Percentiles rank a stretch among this genome's conserved stretches.
Evolutionary conservation across 1,140 invertebrate genomes (phyloP).

Genomic region (Palaemon carinicauda): DNA sequence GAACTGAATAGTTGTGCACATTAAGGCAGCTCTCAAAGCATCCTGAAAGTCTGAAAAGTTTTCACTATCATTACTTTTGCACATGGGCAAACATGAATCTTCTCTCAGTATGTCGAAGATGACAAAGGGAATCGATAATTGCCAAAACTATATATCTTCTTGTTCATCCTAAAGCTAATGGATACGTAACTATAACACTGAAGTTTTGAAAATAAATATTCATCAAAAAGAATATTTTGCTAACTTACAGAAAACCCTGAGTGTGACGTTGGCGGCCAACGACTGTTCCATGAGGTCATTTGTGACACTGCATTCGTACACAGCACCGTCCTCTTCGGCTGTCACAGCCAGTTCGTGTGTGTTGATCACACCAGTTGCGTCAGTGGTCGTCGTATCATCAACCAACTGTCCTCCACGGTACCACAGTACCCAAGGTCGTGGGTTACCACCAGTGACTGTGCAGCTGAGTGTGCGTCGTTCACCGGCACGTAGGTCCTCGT

Average conservation of each 20-base stretch:
- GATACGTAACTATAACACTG: neutral
- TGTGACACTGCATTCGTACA: conserved; percentile 88
- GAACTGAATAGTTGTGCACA: no score
- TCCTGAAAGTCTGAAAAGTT: no score
- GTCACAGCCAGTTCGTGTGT: conserved; percentile 36
- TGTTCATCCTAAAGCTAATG: neutral
- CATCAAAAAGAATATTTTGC: neutral
- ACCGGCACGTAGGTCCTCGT: conserved; percentile 37
- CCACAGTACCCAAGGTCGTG: conserved; percentile 52
- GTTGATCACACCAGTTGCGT: conserved; percentile 32
- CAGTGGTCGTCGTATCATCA: conserved; percentile 64
- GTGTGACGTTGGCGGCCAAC: conserved; percentile 43
- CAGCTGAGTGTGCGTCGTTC: conserved; percentile 40
- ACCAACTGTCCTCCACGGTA: conserved; percentile 36
- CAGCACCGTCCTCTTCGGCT: conserved; percentile 81
- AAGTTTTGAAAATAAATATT: no score
- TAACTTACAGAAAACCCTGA: conserved; percentile 52
- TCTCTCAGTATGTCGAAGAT: no score
- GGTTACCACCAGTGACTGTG: conserved; percentile 37
- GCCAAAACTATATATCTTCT: no score
- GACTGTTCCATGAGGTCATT: conserved; percentile 84
- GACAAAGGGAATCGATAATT: neutral
- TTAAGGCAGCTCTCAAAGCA: no score
- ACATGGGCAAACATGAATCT: no score
- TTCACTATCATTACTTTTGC: no score